Conservation (phyloP, 2,888 invertebrate species). For the Ophioninae sp. region DNA sequence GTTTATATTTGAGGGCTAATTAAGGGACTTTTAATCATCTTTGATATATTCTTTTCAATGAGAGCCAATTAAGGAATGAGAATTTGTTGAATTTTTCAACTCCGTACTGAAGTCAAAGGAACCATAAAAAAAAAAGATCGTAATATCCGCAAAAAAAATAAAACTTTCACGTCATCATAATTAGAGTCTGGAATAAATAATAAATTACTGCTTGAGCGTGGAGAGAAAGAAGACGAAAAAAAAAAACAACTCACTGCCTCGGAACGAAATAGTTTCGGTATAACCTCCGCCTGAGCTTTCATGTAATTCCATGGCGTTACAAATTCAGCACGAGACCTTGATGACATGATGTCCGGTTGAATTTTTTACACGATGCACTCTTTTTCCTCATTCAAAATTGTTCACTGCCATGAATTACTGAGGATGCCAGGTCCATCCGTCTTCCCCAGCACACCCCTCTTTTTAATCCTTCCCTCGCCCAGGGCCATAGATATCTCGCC, state of each 20-base stretch:
- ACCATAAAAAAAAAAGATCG: slow-evolving; percentile 15
- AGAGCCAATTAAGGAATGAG: slow-evolving; percentile 3
- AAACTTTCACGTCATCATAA: slow-evolving; percentile 33
- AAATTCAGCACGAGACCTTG: slow-evolving; percentile 68
- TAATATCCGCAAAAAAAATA: slow-evolving; percentile 6
- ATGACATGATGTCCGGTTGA: slow-evolving; percentile 51
- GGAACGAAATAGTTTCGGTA: slow-evolving; percentile 60
- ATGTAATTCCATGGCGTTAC: slow-evolving; percentile 69
- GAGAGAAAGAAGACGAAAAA: slow-evolving; percentile 1
- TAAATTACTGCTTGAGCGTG: slow-evolving; percentile 17
- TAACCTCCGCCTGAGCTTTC: slow-evolving; percentile 65
- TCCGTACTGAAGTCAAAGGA: not conserved
- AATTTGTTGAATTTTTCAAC: not conserved
- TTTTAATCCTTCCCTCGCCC: slow-evolving; percentile 24
- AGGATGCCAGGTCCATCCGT: slow-evolving; percentile 5
- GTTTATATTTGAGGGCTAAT: no score
- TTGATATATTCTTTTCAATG: no score
- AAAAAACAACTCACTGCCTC: slow-evolving; percentile 41
- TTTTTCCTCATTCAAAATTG: slow-evolving; percentile 40
- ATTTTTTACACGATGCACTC: slow-evolving; percentile 18
- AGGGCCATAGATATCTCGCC: slow-evolving; percentile 11
- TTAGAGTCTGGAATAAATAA: slow-evolving; percentile 33
- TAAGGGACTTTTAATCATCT: no score
- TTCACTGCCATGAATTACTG: slow-evolving; percentile 27
- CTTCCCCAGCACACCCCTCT: not conserved